A percentile compares a stretch with the other conserved stretches of the same genome.
phyloP scores from a whole-genome alignment of 2,113 vertebrate genomes.

The Colinus virginianus region DNA sequence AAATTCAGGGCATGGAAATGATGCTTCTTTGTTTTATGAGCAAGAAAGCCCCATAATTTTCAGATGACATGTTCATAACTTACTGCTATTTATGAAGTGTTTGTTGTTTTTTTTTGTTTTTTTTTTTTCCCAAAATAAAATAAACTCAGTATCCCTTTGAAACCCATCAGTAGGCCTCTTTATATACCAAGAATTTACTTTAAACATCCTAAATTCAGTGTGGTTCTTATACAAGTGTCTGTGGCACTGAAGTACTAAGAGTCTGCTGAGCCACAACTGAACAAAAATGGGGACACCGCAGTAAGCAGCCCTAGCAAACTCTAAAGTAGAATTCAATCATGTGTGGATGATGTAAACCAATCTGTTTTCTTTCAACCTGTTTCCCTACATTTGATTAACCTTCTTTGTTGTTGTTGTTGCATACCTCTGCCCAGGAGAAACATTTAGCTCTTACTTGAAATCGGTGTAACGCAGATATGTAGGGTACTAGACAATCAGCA shows the following conservation, averaged over 20 bases:
- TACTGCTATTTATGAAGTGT: slow-evolving; percentile 59
- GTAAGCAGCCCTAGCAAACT: not conserved
- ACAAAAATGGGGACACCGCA: not conserved
- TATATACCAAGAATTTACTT: slow-evolving; percentile 9
- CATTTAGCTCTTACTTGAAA: not conserved
- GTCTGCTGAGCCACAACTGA: not conserved
- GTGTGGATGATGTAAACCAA: not conserved
- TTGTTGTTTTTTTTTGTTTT: not conserved
- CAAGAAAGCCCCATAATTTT: slow-evolving; percentile 57
- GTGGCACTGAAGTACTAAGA: not conserved
- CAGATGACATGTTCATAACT: slow-evolving; percentile 16
- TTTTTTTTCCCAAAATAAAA: not conserved
- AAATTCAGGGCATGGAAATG: slow-evolving; percentile 47
- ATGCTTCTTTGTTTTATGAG: slow-evolving; percentile 68
- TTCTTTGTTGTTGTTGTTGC: not conserved
- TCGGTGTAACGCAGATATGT: not conserved
- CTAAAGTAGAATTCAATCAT: not conserved
- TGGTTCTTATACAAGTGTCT: not conserved
- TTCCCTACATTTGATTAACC: slow-evolving; percentile 21
- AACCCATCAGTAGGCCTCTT: slow-evolving; percentile 34
- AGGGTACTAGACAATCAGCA: not conserved
- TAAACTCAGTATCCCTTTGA: slow-evolving; percentile 55
- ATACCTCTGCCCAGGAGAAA: slow-evolving; percentile 20
- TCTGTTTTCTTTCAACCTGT: slow-evolving; percentile 15
- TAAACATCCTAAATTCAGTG: slow-evolving; percentile 37